These are phyloP conservation scores for Cassiopea andromeda DNA, from an alignment of 30 jellyfish, hydroid and myxozoan species.

Conservation along the genomic window DNA sequence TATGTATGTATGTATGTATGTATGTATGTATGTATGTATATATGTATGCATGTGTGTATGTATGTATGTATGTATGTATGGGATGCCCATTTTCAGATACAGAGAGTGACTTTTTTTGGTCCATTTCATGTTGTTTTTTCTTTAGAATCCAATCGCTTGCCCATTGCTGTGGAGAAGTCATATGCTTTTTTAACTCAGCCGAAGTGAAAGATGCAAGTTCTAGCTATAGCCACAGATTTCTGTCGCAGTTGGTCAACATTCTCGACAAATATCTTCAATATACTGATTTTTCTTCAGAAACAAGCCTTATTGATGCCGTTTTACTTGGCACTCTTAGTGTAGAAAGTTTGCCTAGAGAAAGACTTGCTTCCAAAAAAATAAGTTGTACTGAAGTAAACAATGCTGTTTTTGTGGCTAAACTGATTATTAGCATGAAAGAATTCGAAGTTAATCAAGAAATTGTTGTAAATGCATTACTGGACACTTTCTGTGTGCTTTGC, in stretches of 20 bases:
- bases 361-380: background rate
- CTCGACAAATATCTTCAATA: background rate
- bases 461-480: background rate
- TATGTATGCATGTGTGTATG: background rate
- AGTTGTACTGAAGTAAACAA: background rate
- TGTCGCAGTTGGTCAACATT: constrained; percentile 2
- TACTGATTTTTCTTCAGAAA: background rate
- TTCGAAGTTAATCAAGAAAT: background rate
- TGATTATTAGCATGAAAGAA: background rate
- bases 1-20: too few species aligned
- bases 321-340: background rate
- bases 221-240: background rate
- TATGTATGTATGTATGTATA: too few species aligned
- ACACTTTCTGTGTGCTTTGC: background rate
- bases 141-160: constrained; percentile 11
- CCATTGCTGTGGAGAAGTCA: constrained; percentile 5
- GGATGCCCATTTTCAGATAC: too few species aligned
- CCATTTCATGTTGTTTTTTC: too few species aligned
- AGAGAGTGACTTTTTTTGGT: too few species aligned
- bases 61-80: background rate
- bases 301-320: background rate
- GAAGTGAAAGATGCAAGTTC: background rate
- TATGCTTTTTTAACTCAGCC: background rate
- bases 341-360: background rate
- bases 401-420: constrained; percentile 1